Conservation (phyloP, 2,113 vertebrate genomes). For the Nanorana parkeri region DNA sequence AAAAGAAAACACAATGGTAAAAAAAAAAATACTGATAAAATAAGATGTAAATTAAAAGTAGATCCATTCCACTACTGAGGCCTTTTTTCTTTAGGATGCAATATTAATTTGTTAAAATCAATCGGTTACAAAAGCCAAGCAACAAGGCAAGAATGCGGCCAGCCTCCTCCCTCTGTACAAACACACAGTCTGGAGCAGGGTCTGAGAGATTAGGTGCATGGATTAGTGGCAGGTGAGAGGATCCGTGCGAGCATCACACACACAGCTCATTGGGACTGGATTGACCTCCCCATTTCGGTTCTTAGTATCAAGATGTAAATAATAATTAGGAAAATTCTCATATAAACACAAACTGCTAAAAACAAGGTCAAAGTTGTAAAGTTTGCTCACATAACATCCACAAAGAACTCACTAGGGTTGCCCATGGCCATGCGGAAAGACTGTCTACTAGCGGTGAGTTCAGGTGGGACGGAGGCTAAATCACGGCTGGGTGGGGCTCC, state of each 20-base stretch:
- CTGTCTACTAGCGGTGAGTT: slow-evolving; percentile 94
- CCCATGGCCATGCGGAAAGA: slow-evolving; percentile 95
- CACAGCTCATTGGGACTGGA: slow-evolving; percentile 60
- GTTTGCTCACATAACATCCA: slow-evolving; percentile 93
- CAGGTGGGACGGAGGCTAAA: slow-evolving; percentile 88
- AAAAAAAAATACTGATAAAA: slow-evolving; percentile 73
- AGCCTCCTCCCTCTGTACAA: slow-evolving; percentile 48
- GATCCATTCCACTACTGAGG: slow-evolving; percentile 18
- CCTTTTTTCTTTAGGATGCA: slow-evolving; percentile 35
- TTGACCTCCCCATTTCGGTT: slow-evolving; percentile 59
- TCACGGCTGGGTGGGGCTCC: slow-evolving; percentile 87
- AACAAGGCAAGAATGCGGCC: slow-evolving; percentile 51
- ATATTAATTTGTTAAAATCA: slow-evolving; percentile 59
- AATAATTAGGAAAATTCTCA: slow-evolving; percentile 53
- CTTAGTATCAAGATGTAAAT: slow-evolving; percentile 70
- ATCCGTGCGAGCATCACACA: slow-evolving; percentile 53
- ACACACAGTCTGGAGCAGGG: slow-evolving; percentile 46
- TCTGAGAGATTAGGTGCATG: slow-evolving; percentile 51
- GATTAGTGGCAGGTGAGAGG: slow-evolving; percentile 52
- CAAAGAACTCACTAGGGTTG: slow-evolving; percentile 96
- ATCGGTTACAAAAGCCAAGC: slow-evolving; percentile 56
- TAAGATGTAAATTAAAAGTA: slow-evolving; percentile 19
- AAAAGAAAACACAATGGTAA: slow-evolving; percentile 74
- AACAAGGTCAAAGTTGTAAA: slow-evolving; percentile 29
- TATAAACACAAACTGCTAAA: slow-evolving; percentile 47